phyloP scores from a whole-genome alignment of 2,888 invertebrate genomes.

The Ennomos quercinarius region DNA sequence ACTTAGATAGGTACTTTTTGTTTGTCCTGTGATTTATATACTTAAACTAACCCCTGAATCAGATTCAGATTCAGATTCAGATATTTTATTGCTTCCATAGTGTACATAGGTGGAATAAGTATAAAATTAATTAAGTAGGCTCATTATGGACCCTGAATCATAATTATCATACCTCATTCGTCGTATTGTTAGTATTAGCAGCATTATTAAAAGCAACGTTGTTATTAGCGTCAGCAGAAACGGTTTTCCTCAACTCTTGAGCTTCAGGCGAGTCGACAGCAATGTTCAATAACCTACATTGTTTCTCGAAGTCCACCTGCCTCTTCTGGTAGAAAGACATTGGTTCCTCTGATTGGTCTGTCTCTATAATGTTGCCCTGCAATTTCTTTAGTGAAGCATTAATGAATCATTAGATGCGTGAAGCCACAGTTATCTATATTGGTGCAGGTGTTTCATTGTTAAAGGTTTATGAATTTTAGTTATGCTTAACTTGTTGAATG shows the following conservation, averaged over 20 bases:
- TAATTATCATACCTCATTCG: slow-evolving; percentile 48
- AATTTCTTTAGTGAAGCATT: slow-evolving; percentile 61
- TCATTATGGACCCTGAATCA: no score
- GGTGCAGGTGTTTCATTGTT: background rate
- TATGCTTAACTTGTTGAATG: background rate
- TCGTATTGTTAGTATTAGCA: slow-evolving; percentile 59
- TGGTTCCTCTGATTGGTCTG: slow-evolving; percentile 69
- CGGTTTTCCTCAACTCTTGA: slow-evolving; percentile 59
- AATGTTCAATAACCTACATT: slow-evolving; percentile 78
- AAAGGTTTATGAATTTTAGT: no score
- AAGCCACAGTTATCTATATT: background rate
- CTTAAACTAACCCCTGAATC: no score
- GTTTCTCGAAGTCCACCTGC: slow-evolving; percentile 77
- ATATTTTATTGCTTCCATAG: no score
- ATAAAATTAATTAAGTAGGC: no score
- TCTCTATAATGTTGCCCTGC: slow-evolving; percentile 69
- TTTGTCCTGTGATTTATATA: no score
- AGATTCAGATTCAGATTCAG: no score
- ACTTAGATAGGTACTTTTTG: no score
- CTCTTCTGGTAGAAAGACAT: slow-evolving; percentile 78
- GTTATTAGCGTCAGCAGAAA: slow-evolving; percentile 64
- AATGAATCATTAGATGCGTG: slow-evolving; percentile 29
- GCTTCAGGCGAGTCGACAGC: slow-evolving; percentile 74
- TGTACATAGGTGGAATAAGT: no score
- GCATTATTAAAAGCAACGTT: slow-evolving; percentile 61